Percentiles rank a stretch among this genome's conserved stretches.
phyloP scores from a whole-genome alignment of 2,888 invertebrate species.

The Zeuzera pyrina region DNA sequence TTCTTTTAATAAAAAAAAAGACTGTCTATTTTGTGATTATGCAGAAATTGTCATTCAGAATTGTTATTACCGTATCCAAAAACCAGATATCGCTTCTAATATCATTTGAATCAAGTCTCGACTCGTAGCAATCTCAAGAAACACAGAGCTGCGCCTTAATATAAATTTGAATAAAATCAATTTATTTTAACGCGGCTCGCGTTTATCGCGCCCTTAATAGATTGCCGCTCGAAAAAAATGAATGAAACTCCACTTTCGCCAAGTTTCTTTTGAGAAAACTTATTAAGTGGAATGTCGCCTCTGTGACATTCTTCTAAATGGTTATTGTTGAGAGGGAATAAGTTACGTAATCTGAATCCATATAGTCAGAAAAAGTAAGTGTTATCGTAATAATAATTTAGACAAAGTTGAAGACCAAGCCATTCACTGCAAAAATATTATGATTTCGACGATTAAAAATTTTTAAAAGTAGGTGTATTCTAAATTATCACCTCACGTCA shows the following conservation, averaged over 20 bases:
- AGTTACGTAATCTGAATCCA: too few species aligned
- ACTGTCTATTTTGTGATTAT: neutral
- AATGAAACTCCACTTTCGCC: constrained; percentile 27
- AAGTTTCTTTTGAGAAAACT: constrained; percentile 15
- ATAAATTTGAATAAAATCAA: constrained; percentile 72
- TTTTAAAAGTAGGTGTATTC: too few species aligned
- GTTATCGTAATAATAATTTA: too few species aligned
- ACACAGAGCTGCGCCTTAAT: constrained; percentile 54
- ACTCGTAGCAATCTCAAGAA: constrained; percentile 56
- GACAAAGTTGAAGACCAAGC: too few species aligned
- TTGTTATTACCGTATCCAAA: constrained; percentile 22
- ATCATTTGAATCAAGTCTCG: constrained; percentile 25
- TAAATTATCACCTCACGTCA: too few species aligned
- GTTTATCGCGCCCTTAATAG: constrained; percentile 62
- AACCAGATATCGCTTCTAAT: constrained; percentile 5
- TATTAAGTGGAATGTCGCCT: constrained; percentile 15
- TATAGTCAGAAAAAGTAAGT: too few species aligned
- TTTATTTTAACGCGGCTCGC: constrained; percentile 61
- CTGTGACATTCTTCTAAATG: constrained; percentile 1
- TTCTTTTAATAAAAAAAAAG: too few species aligned
- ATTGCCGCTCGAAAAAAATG: constrained; percentile 48
- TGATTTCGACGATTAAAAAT: too few species aligned
- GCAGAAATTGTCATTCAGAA: neutral
- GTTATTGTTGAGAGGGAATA: neutral
- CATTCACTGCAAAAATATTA: too few species aligned